These are phyloP conservation scores for Bolinopsis microptera DNA, from an alignment of 37 sponge, comb jelly and placozoan species.

Conservation along the genomic window DNA sequence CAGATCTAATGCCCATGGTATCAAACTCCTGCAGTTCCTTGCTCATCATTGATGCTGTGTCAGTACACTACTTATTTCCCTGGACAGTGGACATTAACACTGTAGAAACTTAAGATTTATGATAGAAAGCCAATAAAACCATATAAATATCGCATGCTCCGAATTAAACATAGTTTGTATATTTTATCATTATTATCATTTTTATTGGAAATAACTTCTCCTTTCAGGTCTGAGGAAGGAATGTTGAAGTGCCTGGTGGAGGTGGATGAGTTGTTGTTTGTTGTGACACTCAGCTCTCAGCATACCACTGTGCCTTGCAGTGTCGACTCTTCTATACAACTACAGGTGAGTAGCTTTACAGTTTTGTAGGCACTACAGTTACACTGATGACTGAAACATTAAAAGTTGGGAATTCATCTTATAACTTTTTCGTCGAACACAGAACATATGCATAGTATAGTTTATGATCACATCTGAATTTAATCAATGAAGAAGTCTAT, in stretches of 20 bases:
- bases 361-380: not conserved
- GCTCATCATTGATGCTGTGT: conserved; percentile 44
- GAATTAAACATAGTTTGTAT: too few relatives aligned
- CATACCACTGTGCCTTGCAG: conserved; percentile 31
- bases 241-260: conserved; percentile 22
- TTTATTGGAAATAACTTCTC: too few relatives aligned
- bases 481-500: too few relatives aligned
- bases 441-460: not conserved
- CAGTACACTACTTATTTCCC: conserved; percentile 12
- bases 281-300: not conserved
- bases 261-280: not conserved
- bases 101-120: too few relatives aligned
- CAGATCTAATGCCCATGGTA: conserved; percentile 1
- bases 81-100: too few relatives aligned
- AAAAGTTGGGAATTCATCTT: not conserved
- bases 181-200: too few relatives aligned
- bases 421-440: not conserved
- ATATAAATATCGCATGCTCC: too few relatives aligned
- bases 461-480: too few relatives aligned
- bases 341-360: conserved; percentile 35
- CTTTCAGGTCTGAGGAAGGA: not conserved
- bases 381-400: not conserved
- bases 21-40: not conserved
- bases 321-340: not conserved
- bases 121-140: too few relatives aligned